Percentiles rank a stretch among this genome's conserved stretches.
These are phyloP conservation scores for Fabriciana adippe DNA, from an alignment of 2,888 invertebrate genomes.

Conservation along the genomic window DNA sequence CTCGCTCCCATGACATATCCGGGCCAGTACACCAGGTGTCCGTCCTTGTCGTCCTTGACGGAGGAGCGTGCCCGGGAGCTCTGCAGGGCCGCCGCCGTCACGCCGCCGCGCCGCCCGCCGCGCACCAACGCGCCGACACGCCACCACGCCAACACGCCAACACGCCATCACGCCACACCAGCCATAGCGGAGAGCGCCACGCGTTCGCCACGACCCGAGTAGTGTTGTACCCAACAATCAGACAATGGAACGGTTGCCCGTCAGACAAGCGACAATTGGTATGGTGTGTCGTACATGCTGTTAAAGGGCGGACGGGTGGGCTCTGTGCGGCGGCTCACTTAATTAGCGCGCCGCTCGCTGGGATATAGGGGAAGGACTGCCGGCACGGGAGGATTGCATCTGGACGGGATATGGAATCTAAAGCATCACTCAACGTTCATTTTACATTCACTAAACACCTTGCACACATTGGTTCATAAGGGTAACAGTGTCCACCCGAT, in stretches of 20 bases:
- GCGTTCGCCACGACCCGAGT: slow-evolving; percentile 82
- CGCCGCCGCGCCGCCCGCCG: slow-evolving; percentile 48
- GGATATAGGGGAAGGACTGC: slow-evolving; percentile 46
- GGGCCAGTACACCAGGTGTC: slow-evolving; percentile 99
- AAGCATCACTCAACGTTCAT: slow-evolving; percentile 50
- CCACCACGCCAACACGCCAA: slow-evolving; percentile 43
- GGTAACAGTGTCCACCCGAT: slow-evolving; percentile 75
- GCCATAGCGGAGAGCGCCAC: slow-evolving; percentile 76
- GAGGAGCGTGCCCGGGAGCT: slow-evolving; percentile 92
- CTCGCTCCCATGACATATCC: slow-evolving; percentile 99
- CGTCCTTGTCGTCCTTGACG: slow-evolving; percentile 99
- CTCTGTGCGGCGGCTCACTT: slow-evolving; percentile 58
- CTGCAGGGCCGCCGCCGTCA: slow-evolving; percentile 75
- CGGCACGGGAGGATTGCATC: slow-evolving; percentile 44
- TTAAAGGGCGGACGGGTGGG: slow-evolving; percentile 75
- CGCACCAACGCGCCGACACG: slow-evolving; percentile 51
- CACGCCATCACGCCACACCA: slow-evolving; percentile 47
- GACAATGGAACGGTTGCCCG: slow-evolving; percentile 84
- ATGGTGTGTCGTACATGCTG: slow-evolving; percentile 81
- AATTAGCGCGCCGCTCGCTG: slow-evolving; percentile 47
- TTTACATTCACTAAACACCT: slow-evolving; percentile 49
- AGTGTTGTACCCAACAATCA: slow-evolving; percentile 84
- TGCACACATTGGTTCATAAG: slow-evolving; percentile 52
- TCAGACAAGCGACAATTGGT: slow-evolving; percentile 83
- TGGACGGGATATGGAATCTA: slow-evolving; percentile 45